A percentile compares a stretch with the other conserved stretches of the same genome.
These are phyloP conservation scores for Xestia c-nigrum DNA, from an alignment of 2,888 invertebrate species.

Conservation along the genomic window DNA sequence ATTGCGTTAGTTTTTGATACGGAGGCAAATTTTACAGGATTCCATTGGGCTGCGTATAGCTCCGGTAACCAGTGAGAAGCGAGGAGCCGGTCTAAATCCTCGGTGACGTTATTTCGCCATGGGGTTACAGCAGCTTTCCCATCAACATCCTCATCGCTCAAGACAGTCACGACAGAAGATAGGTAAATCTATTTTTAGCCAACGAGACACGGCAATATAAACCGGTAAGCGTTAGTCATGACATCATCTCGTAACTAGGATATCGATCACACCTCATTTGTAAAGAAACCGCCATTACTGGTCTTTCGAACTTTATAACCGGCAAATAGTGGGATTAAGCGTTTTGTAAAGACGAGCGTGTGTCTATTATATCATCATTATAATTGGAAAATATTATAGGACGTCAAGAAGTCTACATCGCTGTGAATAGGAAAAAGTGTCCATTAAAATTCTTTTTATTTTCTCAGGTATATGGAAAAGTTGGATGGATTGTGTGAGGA, in stretches of 20 bases:
- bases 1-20: background rate
- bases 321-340: constrained; percentile 3
- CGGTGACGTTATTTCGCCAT: no score
- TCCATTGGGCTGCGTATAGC: no score
- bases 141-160: background rate
- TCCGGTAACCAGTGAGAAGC: no score
- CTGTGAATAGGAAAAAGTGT: background rate
- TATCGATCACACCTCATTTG: constrained; percentile 52
- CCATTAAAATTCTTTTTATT: background rate
- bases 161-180: background rate
- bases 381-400: background rate
- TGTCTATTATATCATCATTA: constrained; percentile 13
- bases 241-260: constrained; percentile 45
- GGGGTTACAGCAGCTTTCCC: background rate
- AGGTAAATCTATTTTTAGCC: constrained; percentile 16
- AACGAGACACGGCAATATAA: constrained; percentile 3
- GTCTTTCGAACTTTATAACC: constrained; percentile 44
- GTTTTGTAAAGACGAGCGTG: background rate
- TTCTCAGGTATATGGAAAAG: background rate
- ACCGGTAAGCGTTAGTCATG: constrained; percentile 41
- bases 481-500: no score
- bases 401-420: background rate
- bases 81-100: no score
- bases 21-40: no score
- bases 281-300: constrained; percentile 51